Evolutionary conservation across 1,140 invertebrate genomes (phyloP).

Genomic region (Drosophila equinoxialis): DNA sequence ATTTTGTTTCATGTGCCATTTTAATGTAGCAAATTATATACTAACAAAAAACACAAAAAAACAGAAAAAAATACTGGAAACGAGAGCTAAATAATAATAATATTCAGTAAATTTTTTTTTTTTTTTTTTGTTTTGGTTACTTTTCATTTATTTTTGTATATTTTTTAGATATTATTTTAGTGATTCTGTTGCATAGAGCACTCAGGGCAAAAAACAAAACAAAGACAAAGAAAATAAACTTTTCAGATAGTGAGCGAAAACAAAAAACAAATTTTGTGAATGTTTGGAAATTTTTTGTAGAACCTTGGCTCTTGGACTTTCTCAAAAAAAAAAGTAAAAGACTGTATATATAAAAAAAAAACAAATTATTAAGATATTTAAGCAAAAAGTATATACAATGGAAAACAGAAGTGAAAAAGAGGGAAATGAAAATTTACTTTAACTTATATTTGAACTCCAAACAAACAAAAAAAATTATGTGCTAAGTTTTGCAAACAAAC

Average conservation of each 20-base stretch:
- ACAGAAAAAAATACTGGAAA: conserved; percentile 48
- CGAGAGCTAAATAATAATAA: conserved; percentile 18
- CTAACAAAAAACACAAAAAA: conserved; percentile 16
- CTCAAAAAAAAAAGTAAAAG: conserved; percentile 72
- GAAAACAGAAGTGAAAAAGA: background rate
- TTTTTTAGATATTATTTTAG: conserved; percentile 32
- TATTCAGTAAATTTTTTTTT: conserved; percentile 27
- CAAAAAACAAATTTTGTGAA: conserved; percentile 32
- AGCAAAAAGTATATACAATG: conserved; percentile 42
- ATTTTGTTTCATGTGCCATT: conserved; percentile 80
- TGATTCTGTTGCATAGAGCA: conserved; percentile 62
- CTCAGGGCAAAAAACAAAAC: conserved; percentile 59
- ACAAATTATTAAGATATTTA: conserved; percentile 56
- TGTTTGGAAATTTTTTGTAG: conserved; percentile 49
- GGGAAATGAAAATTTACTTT: conserved; percentile 56
- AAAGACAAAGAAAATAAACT: conserved; percentile 23
- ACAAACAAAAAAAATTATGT: conserved; percentile 3
- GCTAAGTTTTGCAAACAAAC: conserved; percentile 39
- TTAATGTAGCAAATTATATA: conserved; percentile 64
- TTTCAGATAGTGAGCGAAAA: conserved; percentile 54
- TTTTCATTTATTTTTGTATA: conserved; percentile 25
- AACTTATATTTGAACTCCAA: conserved; percentile 42
- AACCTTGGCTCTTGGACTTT: conserved; percentile 77
- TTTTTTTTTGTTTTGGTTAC: conserved; percentile 2
- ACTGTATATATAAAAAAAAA: conserved; percentile 75